Percentiles rank a stretch among this genome's conserved stretches.
These are phyloP conservation scores for Pelobates cultripes DNA, from an alignment of 2,797 vertebrate species.

Conservation along the genomic window DNA sequence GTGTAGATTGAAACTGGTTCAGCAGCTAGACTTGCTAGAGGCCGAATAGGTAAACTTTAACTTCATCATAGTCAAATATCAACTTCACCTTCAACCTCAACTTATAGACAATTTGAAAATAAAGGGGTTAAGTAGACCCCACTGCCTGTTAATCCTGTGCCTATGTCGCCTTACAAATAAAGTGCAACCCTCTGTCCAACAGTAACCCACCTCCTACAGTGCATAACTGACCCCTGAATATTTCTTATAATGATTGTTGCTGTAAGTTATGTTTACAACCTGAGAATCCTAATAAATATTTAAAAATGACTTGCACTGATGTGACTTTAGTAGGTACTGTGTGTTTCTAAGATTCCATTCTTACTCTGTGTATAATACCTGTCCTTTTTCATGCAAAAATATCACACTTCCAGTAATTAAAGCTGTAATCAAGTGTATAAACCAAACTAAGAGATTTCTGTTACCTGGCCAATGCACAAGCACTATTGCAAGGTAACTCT, in stretches of 20 bases:
- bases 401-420: no score
- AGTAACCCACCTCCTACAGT: constrained; percentile 42
- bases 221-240: constrained; percentile 42
- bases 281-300: constrained; percentile 54
- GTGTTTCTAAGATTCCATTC: neutral
- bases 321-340: neutral
- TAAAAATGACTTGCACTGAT: constrained; percentile 18
- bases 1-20: neutral
- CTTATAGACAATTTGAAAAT: constrained; percentile 19
- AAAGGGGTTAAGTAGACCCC: constrained; percentile 36
- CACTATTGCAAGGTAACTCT: no score
- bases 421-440: no score
- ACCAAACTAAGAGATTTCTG: no score
- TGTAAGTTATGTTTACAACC: constrained; percentile 56
- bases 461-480: no score
- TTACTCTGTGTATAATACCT: no score
- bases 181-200: constrained; percentile 34
- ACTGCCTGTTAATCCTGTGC: constrained; percentile 41
- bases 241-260: constrained; percentile 51
- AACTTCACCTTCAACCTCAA: neutral
- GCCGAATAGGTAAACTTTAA: no score
- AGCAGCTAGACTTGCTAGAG: neutral
- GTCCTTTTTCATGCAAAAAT: no score
- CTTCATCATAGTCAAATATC: no score
- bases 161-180: constrained; percentile 44